Conservation (phyloP, 1,140 invertebrate species). For the Drosophila obscura region DNA sequence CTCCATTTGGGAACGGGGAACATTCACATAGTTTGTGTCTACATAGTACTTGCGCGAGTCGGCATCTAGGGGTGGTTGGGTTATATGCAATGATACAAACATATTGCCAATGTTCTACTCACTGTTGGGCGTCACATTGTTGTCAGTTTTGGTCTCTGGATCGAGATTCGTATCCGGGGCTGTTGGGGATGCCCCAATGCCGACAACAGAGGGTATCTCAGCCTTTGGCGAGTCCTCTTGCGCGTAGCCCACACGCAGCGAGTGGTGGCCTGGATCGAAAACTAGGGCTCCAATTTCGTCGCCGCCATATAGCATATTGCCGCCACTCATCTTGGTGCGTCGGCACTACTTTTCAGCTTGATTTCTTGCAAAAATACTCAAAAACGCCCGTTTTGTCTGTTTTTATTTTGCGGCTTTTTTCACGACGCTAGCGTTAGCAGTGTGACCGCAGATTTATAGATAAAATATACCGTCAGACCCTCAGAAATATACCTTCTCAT, state of each 20-base stretch:
- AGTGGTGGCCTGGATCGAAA: conserved; percentile 97
- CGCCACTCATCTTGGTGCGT: conserved; percentile 76
- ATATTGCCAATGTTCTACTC: conserved; percentile 36
- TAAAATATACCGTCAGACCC: no score
- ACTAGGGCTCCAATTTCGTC: conserved; percentile 99
- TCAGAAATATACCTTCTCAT: no score
- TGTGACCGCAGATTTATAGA: neutral
- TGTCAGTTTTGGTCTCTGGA: conserved; percentile 87
- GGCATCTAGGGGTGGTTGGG: conserved; percentile 41
- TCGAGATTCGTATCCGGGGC: conserved; percentile 85
- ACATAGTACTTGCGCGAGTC: conserved; percentile 90
- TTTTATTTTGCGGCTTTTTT: conserved; percentile 59
- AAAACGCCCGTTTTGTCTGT: conserved; percentile 26
- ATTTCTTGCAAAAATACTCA: conserved; percentile 16
- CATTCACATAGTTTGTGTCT: conserved; percentile 94
- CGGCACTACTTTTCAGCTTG: neutral
- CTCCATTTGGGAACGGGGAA: conserved; percentile 94
- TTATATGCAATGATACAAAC: neutral
- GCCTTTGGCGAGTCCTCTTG: conserved; percentile 95
- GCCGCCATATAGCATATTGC: conserved; percentile 92
- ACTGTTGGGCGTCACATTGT: conserved; percentile 85
- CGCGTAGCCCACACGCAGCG: conserved; percentile 85
- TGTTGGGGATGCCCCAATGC: conserved; percentile 87
- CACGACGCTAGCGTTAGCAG: conserved; percentile 44
- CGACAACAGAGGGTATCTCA: conserved; percentile 94